These are phyloP conservation scores for Muraenolepis orangiensis DNA, from an alignment of 2,797 vertebrate genomes.

Conservation along the genomic window DNA sequence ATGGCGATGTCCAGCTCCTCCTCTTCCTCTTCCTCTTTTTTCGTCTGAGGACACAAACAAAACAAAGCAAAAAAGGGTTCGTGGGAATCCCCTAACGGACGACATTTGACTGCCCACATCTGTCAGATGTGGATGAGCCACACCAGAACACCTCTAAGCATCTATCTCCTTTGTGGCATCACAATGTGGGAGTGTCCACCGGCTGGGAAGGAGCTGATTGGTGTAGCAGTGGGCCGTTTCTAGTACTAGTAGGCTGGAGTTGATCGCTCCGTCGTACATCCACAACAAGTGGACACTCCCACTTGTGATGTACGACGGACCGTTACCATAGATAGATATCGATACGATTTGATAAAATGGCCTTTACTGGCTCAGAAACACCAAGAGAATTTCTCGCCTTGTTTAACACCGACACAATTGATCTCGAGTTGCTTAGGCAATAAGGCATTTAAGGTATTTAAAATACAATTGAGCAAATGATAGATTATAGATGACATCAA, in stretches of 20 bases:
- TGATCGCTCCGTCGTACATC: neutral
- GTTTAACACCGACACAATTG: neutral
- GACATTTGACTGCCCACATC: neutral
- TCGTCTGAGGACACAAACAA: constrained; percentile 61
- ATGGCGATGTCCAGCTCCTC: constrained; percentile 91
- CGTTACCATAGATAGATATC: neutral
- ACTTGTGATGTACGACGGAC: neutral
- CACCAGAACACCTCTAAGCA: neutral
- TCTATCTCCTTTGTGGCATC: neutral
- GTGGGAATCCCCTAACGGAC: neutral
- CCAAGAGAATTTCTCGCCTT: neutral
- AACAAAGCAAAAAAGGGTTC: neutral
- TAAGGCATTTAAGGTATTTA: neutral
- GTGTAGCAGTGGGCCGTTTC: neutral
- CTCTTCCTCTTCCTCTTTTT: constrained; percentile 77
- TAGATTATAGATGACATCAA: neutral
- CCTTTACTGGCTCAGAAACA: neutral
- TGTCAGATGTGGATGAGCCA: neutral
- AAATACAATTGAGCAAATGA: neutral
- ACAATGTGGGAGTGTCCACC: neutral
- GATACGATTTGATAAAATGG: neutral
- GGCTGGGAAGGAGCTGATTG: neutral
- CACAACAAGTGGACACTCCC: neutral
- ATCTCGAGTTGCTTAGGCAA: neutral
- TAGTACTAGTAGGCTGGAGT: neutral